Percentiles rank a stretch among this genome's conserved stretches.
phyloP scores from a whole-genome alignment of 2,113 vertebrate species.

The Phycodurus eques region DNA sequence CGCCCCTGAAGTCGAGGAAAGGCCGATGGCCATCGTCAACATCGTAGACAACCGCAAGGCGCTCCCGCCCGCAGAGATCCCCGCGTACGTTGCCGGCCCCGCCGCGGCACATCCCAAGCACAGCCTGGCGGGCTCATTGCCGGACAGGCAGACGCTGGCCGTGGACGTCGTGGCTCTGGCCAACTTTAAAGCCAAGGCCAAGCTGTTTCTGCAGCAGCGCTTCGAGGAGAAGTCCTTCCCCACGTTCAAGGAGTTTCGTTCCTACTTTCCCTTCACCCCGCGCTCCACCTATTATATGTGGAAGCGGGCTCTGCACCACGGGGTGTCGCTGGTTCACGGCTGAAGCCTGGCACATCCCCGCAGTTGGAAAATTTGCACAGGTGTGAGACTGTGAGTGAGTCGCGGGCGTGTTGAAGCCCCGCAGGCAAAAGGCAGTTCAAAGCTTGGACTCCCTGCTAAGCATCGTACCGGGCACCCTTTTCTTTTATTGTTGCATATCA shows the following conservation, averaged over 20 bases:
- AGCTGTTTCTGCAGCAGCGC: conserved; percentile 90
- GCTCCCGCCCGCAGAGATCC: conserved; percentile 34
- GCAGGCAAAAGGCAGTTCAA: conserved; percentile 73
- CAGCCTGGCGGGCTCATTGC: conserved; percentile 38
- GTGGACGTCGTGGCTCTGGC: conserved; percentile 86
- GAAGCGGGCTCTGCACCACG: conserved; percentile 90
- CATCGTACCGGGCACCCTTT: conserved; percentile 9
- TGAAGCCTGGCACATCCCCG: conserved; percentile 63
- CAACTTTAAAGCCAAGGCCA: conserved; percentile 94
- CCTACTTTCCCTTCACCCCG: conserved; percentile 87
- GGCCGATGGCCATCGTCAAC: conserved; percentile 9
- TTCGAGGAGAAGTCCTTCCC: conserved; percentile 93
- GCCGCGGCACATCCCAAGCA: conserved; percentile 29
- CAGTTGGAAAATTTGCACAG: conserved; percentile 71
- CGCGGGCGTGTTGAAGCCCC: conserved; percentile 44
- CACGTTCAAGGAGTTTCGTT: conserved; percentile 91
- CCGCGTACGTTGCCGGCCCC: conserved; percentile 1
- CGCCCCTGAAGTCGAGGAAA: not conserved
- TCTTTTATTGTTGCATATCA: conserved; percentile 20
- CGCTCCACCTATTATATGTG: conserved; percentile 99
- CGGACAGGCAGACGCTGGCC: conserved; percentile 76
- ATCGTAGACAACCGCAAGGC: conserved; percentile 2
- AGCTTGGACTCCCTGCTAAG: conserved; percentile 47
- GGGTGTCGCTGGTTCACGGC: conserved; percentile 86
- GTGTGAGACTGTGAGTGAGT: conserved; percentile 55